Base-by-base conservation (phyloP, 2,797 vertebrate species). In the Artibeus jamaicensis region DNA sequence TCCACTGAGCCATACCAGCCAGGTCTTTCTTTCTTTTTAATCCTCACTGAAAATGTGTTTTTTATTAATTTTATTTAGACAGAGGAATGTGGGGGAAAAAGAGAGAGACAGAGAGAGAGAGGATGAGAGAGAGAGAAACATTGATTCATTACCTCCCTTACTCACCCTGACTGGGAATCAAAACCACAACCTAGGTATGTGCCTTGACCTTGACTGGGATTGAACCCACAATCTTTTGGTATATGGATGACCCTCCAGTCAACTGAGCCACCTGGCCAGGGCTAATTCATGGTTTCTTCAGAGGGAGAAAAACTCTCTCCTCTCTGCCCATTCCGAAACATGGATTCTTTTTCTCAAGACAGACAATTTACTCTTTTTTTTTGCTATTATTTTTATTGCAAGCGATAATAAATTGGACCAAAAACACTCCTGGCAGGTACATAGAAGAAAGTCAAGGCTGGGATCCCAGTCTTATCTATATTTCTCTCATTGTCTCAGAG, bases 351-450 rank as follows among this genome's bases (percentile, higher is more conserved):
- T 82, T 70, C 50, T 21, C 37, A 39, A 65, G 2, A 22, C 50
- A 26, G 71, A 21, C 21, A 70, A 34, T 68, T 55, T 59, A 44
- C 21, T 81, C 24, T 79, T 15, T 34, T 50, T 46, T 48, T 44
- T 53, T 50, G 7, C 65, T 68, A 42, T n/a, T 26, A 39, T 88
- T 85, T 96, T 96, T 88, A 68, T 82, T 96, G 29, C 37, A 78
- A n/a, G 1, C 18, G n/a, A 68, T 26, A 50, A 57, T 34, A 76
- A 29, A 19, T 10, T 73, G 37, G 18, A 68, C 59, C 26, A 59
- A 12, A 78, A 78, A n/a, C 26, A 26, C 6, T 81, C 37, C 19
- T 10, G 14, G 3, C 21, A 48, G 59, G 21, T 29, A 1, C 50
- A n/a, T 26, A 87, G 67, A 26, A 65, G 18, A 16, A 57, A 46